These are phyloP conservation scores for Xenopus tropicalis DNA, from an alignment of 2,113 vertebrate species.

Conservation along the genomic window DNA sequence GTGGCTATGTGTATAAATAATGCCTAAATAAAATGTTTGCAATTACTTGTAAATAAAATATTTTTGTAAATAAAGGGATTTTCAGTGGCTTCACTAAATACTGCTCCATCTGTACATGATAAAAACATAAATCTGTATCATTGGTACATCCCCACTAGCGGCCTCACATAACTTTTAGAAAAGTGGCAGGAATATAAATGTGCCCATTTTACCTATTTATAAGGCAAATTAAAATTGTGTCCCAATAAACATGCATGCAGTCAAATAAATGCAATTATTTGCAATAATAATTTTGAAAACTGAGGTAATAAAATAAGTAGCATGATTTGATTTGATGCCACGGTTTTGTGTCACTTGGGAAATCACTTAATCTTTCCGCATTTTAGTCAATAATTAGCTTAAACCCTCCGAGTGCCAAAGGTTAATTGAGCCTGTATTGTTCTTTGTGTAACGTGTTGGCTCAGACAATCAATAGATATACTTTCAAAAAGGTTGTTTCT, in stretches of 20 bases:
- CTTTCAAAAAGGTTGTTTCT: no score
- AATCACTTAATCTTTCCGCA: slow-evolving; percentile 1
- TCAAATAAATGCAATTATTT: slow-evolving; percentile 18
- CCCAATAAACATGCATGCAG: slow-evolving; percentile 10
- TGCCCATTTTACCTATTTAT: not conserved
- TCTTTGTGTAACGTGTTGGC: not conserved
- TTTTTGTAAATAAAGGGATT: no score
- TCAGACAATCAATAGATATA: slow-evolving; percentile 2
- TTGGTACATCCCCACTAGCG: no score
- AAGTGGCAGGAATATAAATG: not conserved
- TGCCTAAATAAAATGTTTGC: no score
- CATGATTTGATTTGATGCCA: not conserved
- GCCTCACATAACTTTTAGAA: no score
- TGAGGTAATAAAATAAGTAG: slow-evolving; percentile 12
- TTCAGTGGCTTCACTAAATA: no score
- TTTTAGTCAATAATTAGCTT: slow-evolving; percentile 24
- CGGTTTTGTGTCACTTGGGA: slow-evolving; percentile 3
- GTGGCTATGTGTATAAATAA: no score
- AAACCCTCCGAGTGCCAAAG: slow-evolving; percentile 11
- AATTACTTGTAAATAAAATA: no score
- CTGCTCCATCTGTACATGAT: no score
- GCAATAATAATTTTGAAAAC: slow-evolving; percentile 5
- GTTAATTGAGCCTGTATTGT: slow-evolving; percentile 33
- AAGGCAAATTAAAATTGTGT: not conserved
- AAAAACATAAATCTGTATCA: no score